Base-by-base conservation (phyloP, 2,888 invertebrate species). In the Spisula subtruncata region DNA sequence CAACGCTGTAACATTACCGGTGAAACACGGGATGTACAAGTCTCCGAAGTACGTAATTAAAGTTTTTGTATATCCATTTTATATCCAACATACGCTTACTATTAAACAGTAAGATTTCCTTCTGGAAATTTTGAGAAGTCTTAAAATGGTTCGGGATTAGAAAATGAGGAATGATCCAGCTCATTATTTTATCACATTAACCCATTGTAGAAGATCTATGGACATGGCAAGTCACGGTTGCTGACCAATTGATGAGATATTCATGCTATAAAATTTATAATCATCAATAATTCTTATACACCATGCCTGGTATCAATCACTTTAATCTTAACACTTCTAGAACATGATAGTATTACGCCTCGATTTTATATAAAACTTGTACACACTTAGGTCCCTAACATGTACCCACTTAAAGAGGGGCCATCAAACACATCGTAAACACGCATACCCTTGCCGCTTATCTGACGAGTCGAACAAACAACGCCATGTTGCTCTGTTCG, bases 381-480 rank as follows among this genome's bases (percentile, higher is more conserved):
- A 35, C 35, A 75, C 35, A 16, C 75, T 32, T 18, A 75, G 75
- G 32, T 0, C 35, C 75, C 75, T 32, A 35, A 75, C 75, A 75
- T 75, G 75, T 35, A 75, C 14, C 32, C 75, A 32, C 75, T 75
- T 75, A 75, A 75, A 75, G 25, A 32, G 75, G 75, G n/a, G 75
- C 10, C 75, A 75, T 75, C 5, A 75, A 75, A 35, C 35, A 5
- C 12, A 35, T 18, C 16, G 25, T 75, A 35, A 75, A 75, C 35
- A 35, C 29, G 18, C 75, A 35, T 18, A 16, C 75, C 2, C 32
- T 14, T 35, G 75, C 16, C 12, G 75, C 32, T n/a, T 75, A 75
- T 75, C 75, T 35, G 75, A 75, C 29, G 4, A 35, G 75, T 32
- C 35, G 75, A 35, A 75, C 75, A 75, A 12, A 16, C 75, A 35